Evolutionary conservation across 2,888 invertebrate species (phyloP).

Genomic region (Chrysotoxum bicinctum): DNA sequence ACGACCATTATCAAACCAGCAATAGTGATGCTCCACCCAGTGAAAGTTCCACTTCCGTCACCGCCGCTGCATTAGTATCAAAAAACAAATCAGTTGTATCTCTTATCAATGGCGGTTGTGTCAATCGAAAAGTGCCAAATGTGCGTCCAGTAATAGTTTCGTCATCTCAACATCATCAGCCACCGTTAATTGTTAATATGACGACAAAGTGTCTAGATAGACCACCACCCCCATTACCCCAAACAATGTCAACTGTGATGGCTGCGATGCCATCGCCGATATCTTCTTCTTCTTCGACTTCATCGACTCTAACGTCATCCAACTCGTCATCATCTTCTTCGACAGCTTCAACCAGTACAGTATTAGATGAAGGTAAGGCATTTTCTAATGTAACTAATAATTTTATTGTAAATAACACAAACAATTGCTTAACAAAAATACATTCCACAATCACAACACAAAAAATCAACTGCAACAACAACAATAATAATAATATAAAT

Average conservation of each 20-base stretch:
- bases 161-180: constrained; percentile 73
- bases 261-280: constrained; percentile 79
- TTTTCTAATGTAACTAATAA: constrained; percentile 57
- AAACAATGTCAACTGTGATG: constrained; percentile 45
- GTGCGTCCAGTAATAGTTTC: constrained; percentile 78
- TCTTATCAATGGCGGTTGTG: constrained; percentile 76
- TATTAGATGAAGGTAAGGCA: constrained; percentile 71
- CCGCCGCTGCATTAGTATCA: neutral
- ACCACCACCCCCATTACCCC: constrained; percentile 62
- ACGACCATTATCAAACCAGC: constrained; percentile 18
- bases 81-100: constrained; percentile 43
- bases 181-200: constrained; percentile 71
- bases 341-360: constrained; percentile 74
- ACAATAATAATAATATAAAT: constrained; percentile 38
- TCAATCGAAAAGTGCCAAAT: constrained; percentile 79
- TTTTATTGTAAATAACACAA: constrained; percentile 67
- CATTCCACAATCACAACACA: constrained; percentile 63
- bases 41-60: constrained; percentile 66
- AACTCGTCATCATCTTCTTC: constrained; percentile 68
- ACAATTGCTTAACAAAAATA: constrained; percentile 61
- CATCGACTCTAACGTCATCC: constrained; percentile 74
- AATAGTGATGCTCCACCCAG: constrained; percentile 63
- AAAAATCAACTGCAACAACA: constrained; percentile 52
- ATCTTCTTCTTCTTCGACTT: constrained; percentile 78
- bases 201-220: constrained; percentile 69